Evolutionary conservation across 2,888 invertebrate genomes (phyloP), one percentile per base, ranked within the genome.

Genomic region (Cheilosia impressa): DNA sequence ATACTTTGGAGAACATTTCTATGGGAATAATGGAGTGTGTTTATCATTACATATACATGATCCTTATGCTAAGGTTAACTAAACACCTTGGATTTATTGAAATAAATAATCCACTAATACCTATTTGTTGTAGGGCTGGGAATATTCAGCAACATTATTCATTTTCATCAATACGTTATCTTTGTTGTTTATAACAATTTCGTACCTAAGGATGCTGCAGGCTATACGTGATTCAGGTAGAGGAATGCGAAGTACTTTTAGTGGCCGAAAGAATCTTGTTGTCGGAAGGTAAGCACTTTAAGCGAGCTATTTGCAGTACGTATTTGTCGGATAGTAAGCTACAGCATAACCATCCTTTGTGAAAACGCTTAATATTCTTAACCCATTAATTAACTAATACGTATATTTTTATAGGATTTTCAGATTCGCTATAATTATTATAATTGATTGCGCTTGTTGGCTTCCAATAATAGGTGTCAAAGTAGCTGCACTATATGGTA

Each of bases 371-470:
- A 17, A 45, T 7, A 17, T 5, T 17, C 6, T 9, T 47, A 47
- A 5, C 7, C 6, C 17, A 45, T 17, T 1, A 45, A 34, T 31
- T 41, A n/a, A 10, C 3, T 6, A 9, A 58, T 45, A 27, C 31
- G 19, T 13, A 41, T 52, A 50, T 45, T 34, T 45, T 34, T 2
- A 15, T 15, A 52, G 52, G 13, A 52, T n/a, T 62, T 77, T 5
- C 55, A 91, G 91, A 47, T 94, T 94, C 88, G 94, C 93, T 7
- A 92, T 94, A 41, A 94, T 94, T 88, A 94, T 94, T 27, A 92
- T 93, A 55, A 94, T 94, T 0, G 94, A 94, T 88, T 94, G 94
- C 88, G 90, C 93, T 50, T 94, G 94, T 89, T 95, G 94, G 94
- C 92, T 94, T 71, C 94, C 94, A 3, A 93, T 94, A 38, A 94